Evolutionary conservation across 64 coral and sea anemone species (phyloP).

Genomic region (Pocillopora damicornis): DNA sequence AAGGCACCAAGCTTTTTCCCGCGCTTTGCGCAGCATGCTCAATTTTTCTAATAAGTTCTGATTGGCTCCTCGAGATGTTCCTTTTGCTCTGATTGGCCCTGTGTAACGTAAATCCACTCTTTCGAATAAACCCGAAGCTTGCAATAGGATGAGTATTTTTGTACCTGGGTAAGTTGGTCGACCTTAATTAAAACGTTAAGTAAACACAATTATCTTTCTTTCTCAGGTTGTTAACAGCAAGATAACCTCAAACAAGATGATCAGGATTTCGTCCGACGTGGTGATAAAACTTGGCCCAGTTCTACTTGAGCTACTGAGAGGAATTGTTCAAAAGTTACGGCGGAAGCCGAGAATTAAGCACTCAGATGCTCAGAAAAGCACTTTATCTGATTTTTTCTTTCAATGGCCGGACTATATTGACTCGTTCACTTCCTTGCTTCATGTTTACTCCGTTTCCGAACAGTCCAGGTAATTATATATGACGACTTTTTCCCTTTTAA

Average conservation of each 20-base stretch:
- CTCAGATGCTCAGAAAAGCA: neutral
- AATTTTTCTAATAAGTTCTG: no score
- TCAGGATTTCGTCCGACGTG: conserved; percentile 3
- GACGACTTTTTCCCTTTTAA: neutral
- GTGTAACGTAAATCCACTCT: no score
- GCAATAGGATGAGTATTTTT: no score
- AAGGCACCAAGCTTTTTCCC: no score
- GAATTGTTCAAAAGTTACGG: neutral
- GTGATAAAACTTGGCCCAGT: conserved; percentile 25
- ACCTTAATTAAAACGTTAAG: neutral
- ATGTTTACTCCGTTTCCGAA: conserved; percentile 36
- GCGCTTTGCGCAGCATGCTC: no score
- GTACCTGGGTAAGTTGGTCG: neutral
- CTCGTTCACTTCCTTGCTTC: conserved; percentile 17
- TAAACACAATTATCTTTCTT: neutral
- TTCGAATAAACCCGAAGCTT: no score
- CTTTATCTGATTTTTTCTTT: neutral
- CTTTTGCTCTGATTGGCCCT: no score
- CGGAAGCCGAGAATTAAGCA: neutral
- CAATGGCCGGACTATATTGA: conserved; percentile 21
- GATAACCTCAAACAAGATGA: conserved; percentile 15
- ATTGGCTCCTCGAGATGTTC: no score
- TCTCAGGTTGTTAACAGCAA: conserved; percentile 24
- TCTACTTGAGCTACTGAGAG: neutral
- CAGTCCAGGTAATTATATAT: conserved; percentile 30